These are phyloP conservation scores for Rhagoletis pomonella DNA, from an alignment of 1,140 invertebrate genomes.

Conservation along the genomic window DNA sequence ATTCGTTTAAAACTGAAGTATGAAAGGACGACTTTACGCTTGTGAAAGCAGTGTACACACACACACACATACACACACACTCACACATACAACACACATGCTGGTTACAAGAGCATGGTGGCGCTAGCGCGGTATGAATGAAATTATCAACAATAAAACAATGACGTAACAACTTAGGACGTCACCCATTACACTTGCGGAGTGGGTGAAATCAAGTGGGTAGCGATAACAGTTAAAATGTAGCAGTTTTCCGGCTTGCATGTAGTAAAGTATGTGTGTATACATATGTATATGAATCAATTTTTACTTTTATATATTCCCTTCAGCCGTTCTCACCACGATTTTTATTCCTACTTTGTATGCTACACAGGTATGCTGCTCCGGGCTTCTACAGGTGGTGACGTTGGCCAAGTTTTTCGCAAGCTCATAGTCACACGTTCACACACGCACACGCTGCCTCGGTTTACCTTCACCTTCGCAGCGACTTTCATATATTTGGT, in stretches of 20 bases:
- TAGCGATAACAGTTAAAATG: neutral
- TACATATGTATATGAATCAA: no score
- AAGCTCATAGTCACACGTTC: neutral
- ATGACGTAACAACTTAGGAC: constrained; percentile 41
- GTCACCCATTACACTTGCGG: neutral
- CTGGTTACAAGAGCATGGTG: neutral
- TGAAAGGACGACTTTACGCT: neutral
- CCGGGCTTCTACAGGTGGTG: neutral
- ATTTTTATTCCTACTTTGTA: no score
- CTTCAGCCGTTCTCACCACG: no score
- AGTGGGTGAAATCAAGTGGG: neutral
- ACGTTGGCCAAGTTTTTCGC: neutral
- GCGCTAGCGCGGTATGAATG: neutral
- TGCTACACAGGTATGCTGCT: neutral
- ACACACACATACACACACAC: neutral
- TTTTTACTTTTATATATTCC: no score
- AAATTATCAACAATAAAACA: neutral
- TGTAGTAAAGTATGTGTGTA: no score
- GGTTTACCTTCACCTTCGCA: constrained; percentile 26
- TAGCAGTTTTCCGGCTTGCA: neutral
- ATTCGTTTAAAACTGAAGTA: neutral
- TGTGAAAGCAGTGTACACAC: neutral
- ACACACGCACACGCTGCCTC: neutral
- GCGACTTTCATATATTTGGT: neutral
- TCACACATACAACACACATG: neutral